Percentiles rank a stretch among this genome's conserved stretches.
Conservation (phyloP, 1,140 invertebrate species). For the Colletes latitarsis region DNA sequence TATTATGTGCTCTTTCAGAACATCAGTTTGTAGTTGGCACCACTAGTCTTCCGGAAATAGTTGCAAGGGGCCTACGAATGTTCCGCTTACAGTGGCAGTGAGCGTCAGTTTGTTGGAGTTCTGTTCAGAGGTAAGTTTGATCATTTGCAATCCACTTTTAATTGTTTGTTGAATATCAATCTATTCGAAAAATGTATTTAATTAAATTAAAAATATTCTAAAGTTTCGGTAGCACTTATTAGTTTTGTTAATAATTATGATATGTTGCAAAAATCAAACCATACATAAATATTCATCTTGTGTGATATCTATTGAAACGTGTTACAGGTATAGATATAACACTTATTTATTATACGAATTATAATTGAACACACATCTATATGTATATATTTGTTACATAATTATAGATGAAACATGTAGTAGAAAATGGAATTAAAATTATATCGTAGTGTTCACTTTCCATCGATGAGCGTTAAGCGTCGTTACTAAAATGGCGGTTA, state of each 20-base stretch:
- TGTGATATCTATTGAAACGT: neutral
- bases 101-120: constrained; percentile 28
- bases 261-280: neutral
- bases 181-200: neutral
- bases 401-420: neutral
- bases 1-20: neutral
- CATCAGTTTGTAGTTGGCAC: constrained; percentile 7
- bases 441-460: neutral
- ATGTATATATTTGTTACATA: neutral
- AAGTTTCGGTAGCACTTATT: neutral
- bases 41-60: constrained; percentile 33
- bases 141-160: constrained; percentile 34
- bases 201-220: neutral
- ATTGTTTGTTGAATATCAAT: constrained; percentile 30
- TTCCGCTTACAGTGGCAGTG: neutral
- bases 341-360: neutral
- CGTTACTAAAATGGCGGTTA: constrained; percentile 45
- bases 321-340: too few species aligned
- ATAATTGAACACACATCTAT: neutral
- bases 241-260: constrained; percentile 1
- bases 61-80: neutral
- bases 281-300: constrained; percentile 8
- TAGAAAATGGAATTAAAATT: neutral
- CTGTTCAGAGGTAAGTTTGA: constrained; percentile 28
- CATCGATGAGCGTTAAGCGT: constrained; percentile 1